phyloP scores from a whole-genome alignment of 2,113 vertebrate genomes.

The Mustela lutreola region DNA sequence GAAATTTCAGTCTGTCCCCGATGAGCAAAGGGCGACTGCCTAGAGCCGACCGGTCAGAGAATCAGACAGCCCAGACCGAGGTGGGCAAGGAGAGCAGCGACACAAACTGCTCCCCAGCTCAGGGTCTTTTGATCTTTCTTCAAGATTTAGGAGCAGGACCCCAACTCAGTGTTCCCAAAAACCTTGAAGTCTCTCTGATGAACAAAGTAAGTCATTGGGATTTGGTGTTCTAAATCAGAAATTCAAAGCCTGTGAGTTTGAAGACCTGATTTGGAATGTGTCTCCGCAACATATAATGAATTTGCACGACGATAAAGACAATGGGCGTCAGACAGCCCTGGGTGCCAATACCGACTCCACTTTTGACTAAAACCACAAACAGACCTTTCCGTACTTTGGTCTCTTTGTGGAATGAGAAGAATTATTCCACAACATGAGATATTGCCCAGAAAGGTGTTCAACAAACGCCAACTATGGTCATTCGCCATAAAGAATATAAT shows the following conservation, averaged over 20 bases:
- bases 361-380: not conserved
- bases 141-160: not conserved
- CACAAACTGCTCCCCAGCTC: not conserved
- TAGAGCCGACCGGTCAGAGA: not conserved
- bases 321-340: not conserved
- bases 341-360: not conserved
- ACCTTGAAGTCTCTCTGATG: not conserved
- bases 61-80: not conserved
- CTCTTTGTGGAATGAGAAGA: not conserved
- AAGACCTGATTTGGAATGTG: not conserved
- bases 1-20: not conserved
- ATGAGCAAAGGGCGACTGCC: not conserved
- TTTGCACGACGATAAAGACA: not conserved
- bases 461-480: not conserved
- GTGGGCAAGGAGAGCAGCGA: not conserved
- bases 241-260: not conserved
- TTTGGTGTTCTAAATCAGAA: not conserved
- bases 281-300: not conserved
- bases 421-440: not conserved
- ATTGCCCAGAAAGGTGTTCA: not conserved
- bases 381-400: not conserved
- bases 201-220: not conserved
- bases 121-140: not conserved
- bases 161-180: not conserved
- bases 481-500: not conserved